Evolutionary conservation across 2,113 vertebrate species (phyloP), one percentile per base, ranked within the genome.

Genomic region (Stigmatopora nigra): DNA sequence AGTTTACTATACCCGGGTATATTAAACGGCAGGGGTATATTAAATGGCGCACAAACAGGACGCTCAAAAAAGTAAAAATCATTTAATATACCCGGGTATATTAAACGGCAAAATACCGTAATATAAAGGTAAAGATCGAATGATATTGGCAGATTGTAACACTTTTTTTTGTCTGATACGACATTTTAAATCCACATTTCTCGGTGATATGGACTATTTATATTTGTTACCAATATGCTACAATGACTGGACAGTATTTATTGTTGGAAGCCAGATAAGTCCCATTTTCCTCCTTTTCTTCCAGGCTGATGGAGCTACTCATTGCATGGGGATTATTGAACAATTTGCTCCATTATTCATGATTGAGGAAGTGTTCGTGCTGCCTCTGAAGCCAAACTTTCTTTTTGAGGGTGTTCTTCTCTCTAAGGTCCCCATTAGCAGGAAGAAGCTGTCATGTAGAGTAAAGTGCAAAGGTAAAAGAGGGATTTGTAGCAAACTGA

Each of bases 301-400:
- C 51, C 53, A 14, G n/a, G 7, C 64, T 64, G 65, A 76, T 75
- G 14, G 12, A 53, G 6, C 25, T 57, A 65, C 66, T 79, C 71
- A 82, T 80, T 70, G 59, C 58, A 69, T 68, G 19, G 68, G 64
- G 71, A 79, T 81, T 82, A 81, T 75, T 63, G 66, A 72, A 72
- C 74, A 77, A 80, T 75, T 60, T 20, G 35, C 78, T 85, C 64
- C 73, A 85, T 87, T 82, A 85, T 85, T 84, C 75, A 87, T 80
- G 78, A 85, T 63, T 84, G 78, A 84, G 80, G 80, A 82, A 85
- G 75, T 70, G 79, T 79, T 78, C 81, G 85, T 57, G 64, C 48
- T 62, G 73, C 52, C 77, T 77, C 68, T 25, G 11, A 38, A 61
- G 69, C 65, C 17, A 67, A 68, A 62, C 70, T 19, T 62, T 70